A percentile compares a stretch with the other conserved stretches of the same genome.
Conservation (phyloP, 64 coral and sea anemone genomes). For the Actinia tenebrosa region DNA sequence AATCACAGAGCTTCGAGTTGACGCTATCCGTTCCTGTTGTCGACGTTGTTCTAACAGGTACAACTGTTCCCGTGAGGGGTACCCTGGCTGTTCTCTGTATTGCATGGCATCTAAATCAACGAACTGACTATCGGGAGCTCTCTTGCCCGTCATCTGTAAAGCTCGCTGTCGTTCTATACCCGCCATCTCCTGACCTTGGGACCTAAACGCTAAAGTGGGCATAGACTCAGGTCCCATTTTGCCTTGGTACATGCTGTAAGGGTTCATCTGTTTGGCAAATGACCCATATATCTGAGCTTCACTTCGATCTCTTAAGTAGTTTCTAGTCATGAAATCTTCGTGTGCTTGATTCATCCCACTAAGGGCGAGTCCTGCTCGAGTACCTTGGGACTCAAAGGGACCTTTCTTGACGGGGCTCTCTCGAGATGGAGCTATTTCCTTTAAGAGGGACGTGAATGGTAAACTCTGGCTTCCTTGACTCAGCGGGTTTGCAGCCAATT, state of each 20-base stretch:
- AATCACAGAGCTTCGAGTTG: slow-evolving; percentile 38
- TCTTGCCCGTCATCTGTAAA: neutral
- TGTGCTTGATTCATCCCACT: slow-evolving; percentile 22
- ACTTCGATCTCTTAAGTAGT: slow-evolving; percentile 34
- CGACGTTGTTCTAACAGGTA: slow-evolving; percentile 46
- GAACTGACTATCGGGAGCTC: slow-evolving; percentile 37
- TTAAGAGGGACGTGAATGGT: slow-evolving; percentile 76
- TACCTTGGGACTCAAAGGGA: slow-evolving; percentile 10
- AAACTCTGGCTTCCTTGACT: slow-evolving; percentile 51
- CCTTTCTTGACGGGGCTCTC: slow-evolving; percentile 15
- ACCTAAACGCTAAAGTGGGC: slow-evolving; percentile 5
- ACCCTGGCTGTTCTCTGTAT: slow-evolving; percentile 36
- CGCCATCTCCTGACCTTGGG: slow-evolving; percentile 2
- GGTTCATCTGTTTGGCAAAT: slow-evolving; percentile 20
- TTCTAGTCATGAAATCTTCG: slow-evolving; percentile 30
- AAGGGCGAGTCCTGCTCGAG: neutral
- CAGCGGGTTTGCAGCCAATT: slow-evolving; percentile 7
- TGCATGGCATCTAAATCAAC: slow-evolving; percentile 56
- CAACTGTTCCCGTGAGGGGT: slow-evolving; percentile 40
- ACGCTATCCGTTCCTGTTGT: slow-evolving; percentile 37
- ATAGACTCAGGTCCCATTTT: slow-evolving; percentile 40
- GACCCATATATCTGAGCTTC: slow-evolving; percentile 24
- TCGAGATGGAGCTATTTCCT: slow-evolving; percentile 59
- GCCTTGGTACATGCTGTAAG: slow-evolving; percentile 42
- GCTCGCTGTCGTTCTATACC: slow-evolving; percentile 5